Percentiles rank a stretch among this genome's conserved stretches.
Conservation (phyloP, 2,113 vertebrate genomes). For the Ptyas mucosa region DNA sequence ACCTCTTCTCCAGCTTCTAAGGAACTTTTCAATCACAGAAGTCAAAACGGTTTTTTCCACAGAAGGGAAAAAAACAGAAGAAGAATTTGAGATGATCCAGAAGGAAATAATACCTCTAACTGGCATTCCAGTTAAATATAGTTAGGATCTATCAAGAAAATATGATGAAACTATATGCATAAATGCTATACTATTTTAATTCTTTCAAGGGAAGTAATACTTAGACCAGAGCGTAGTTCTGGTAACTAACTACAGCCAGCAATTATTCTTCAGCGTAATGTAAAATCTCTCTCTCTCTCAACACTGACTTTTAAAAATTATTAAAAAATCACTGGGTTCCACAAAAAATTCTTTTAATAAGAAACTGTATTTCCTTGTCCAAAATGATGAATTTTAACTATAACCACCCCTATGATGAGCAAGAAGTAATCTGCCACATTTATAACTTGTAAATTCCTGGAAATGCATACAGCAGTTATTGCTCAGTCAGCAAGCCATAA, state of each 20-base stretch:
- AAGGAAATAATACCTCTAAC: neutral
- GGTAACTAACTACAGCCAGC: no score
- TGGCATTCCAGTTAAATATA: neutral
- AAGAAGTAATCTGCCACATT: no score
- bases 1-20: neutral
- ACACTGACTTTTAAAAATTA: neutral
- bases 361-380: neutral
- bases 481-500: no score
- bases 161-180: neutral
- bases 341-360: neutral
- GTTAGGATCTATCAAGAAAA: neutral
- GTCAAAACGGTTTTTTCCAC: no score
- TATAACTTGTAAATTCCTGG: no score
- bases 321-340: neutral
- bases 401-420: neutral
- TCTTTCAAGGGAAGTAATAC: neutral
- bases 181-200: neutral
- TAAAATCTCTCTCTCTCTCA: neutral
- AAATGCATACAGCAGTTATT: no score
- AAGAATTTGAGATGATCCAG: no score
- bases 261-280: neutral
- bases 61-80: no score
- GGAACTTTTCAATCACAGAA: neutral
- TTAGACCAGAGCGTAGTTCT: no score
- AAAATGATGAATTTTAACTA: neutral